Evolutionary conservation across 2,888 invertebrate species (phyloP).

Genomic region (Laothoe populi): DNA sequence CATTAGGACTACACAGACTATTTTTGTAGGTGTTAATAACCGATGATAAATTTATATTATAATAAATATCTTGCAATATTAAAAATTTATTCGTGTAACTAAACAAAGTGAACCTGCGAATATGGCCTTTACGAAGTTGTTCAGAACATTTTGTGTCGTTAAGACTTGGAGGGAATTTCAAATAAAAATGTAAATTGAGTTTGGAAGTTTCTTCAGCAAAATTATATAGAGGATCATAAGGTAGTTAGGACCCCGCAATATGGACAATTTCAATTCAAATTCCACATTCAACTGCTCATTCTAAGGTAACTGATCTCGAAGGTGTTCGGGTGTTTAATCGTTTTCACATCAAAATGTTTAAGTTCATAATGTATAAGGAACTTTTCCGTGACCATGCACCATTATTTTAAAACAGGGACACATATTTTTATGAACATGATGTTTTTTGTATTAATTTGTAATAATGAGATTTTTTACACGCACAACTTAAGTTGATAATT

Average conservation of each 20-base stretch:
- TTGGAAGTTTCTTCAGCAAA: constrained; percentile 48
- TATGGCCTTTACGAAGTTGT: constrained; percentile 16
- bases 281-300: constrained; percentile 14
- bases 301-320: constrained; percentile 6
- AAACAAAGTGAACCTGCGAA: constrained; percentile 12
- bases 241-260: constrained; percentile 40
- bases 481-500: not conserved
- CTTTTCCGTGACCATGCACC: not conserved
- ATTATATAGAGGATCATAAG: constrained; percentile 44
- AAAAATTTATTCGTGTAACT: constrained; percentile 5
- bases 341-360: not conserved
- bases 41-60: not conserved
- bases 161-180: constrained; percentile 43
- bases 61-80: constrained; percentile 3
- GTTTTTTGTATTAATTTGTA: not conserved
- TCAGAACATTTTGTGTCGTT: constrained; percentile 31
- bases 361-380: not conserved
- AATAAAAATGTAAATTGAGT: constrained; percentile 61
- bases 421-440: not conserved
- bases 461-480: not conserved
- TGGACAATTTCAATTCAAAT: constrained; percentile 37
- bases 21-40: not conserved
- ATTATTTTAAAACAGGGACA: not conserved
- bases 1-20: too few relatives aligned
- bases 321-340: constrained; percentile 1